Conservation (phyloP, 1,140 invertebrate genomes). For the Dendroctonus valens region DNA sequence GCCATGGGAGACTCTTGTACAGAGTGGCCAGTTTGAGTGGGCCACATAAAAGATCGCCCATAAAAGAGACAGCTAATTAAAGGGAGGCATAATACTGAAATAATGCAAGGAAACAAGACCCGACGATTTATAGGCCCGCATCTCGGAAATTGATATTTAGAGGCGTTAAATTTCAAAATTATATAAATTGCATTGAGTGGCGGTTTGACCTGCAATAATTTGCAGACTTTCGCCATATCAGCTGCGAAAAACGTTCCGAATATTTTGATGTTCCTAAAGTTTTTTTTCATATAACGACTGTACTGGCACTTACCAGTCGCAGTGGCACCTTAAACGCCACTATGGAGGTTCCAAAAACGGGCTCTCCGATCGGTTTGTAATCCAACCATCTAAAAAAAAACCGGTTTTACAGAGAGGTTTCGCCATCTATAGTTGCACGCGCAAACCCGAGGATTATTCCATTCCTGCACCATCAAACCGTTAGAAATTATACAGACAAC, state of each 20-base stretch:
- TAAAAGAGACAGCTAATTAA: constrained; percentile 33
- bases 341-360: constrained; percentile 23
- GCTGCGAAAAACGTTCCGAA: no score
- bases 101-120: constrained; percentile 19
- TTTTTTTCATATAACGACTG: no score
- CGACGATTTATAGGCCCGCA: constrained; percentile 26
- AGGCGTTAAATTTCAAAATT: constrained; percentile 24
- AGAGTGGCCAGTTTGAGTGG: constrained; percentile 6
- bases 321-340: constrained; percentile 30
- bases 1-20: constrained; percentile 6
- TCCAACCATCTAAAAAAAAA: constrained; percentile 23
- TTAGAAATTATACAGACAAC: no score
- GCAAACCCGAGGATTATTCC: not conserved
- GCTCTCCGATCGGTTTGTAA: constrained; percentile 19
- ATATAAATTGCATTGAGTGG: constrained; percentile 15
- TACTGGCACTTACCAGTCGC: constrained; percentile 15
- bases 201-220: no score
- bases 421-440: not conserved
- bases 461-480: no score
- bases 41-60: constrained; percentile 30
- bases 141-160: constrained; percentile 22
- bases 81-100: constrained; percentile 23
- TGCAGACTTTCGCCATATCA: no score
- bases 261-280: no score
- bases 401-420: not conserved